Conservation (phyloP, 2,797 vertebrate species). For the Gymnocypris eckloni region DNA sequence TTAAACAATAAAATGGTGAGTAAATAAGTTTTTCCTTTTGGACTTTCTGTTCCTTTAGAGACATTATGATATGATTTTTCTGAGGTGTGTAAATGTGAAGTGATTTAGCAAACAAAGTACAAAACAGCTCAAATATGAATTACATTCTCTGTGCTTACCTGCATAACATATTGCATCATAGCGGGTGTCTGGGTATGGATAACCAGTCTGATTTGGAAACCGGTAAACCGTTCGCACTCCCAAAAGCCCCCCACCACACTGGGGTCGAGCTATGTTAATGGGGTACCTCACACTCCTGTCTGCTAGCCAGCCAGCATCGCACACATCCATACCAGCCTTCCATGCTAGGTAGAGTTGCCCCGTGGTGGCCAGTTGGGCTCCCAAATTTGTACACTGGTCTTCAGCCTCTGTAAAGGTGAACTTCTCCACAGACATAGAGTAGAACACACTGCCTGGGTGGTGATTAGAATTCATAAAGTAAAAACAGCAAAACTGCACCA, state of each 20-base stretch:
- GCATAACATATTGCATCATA: conserved; percentile 94
- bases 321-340: conserved; percentile 93
- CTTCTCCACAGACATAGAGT: conserved; percentile 87
- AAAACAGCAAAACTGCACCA: conserved; percentile 10
- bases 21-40: background rate
- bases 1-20: background rate
- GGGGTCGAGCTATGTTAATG: conserved; percentile 89
- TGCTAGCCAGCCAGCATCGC: conserved; percentile 93
- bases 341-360: conserved; percentile 95
- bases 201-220: conserved; percentile 91
- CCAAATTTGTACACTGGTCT: conserved; percentile 87
- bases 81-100: background rate
- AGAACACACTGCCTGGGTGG: conserved; percentile 90
- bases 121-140: background rate
- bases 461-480: conserved; percentile 15
- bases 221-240: conserved; percentile 93
- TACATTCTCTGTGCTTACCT: conserved; percentile 73
- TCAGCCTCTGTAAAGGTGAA: conserved; percentile 92
- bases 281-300: conserved; percentile 96
- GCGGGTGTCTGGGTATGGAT: conserved; percentile 87
- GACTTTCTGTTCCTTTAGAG: background rate
- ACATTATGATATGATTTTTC: background rate
- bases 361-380: conserved; percentile 88
- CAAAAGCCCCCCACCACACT: conserved; percentile 92
- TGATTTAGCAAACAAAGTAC: background rate